Conservation (phyloP, 2,113 vertebrate species). For the Tautogolabrus adspersus region DNA sequence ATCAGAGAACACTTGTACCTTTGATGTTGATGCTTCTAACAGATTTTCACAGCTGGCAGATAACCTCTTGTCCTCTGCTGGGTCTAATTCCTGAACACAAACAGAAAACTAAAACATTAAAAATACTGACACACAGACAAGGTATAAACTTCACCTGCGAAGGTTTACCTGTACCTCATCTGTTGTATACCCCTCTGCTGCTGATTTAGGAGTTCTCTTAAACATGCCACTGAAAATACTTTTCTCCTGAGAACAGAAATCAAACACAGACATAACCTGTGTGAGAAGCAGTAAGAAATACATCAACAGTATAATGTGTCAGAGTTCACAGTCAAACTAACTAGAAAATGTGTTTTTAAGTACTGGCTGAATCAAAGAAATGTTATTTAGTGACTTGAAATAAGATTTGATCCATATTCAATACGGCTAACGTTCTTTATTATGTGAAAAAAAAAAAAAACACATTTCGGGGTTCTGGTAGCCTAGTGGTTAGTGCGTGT, state of each 20-base stretch:
- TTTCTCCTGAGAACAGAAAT: conserved; percentile 56
- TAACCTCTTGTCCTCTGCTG: conserved; percentile 15
- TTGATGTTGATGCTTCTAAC: conserved; percentile 36
- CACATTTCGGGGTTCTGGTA: too few relatives aligned
- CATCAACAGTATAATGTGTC: not conserved
- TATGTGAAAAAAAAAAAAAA: too few relatives aligned
- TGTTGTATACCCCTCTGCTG: conserved; percentile 21
- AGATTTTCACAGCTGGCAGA: conserved; percentile 56
- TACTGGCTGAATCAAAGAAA: not conserved
- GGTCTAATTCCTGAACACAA: conserved; percentile 41
- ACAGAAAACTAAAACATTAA: not conserved
- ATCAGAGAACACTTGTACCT: conserved; percentile 33
- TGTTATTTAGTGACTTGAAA: too few relatives aligned
- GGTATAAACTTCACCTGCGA: not conserved
- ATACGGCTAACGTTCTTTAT: too few relatives aligned
- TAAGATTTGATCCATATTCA: too few relatives aligned
- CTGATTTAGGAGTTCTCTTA: conserved; percentile 62
- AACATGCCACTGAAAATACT: conserved; percentile 69
- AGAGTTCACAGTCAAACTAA: too few relatives aligned
- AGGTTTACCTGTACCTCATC: conserved; percentile 46
- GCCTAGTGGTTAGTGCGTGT: too few relatives aligned
- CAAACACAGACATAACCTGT: not conserved
- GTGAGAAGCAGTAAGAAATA: not conserved
- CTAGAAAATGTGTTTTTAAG: not conserved
- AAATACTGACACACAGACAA: not conserved